Evolutionary conservation across 2,797 vertebrate species (phyloP), one percentile per base, ranked within the genome.

Genomic region (Trematomus bernacchii): DNA sequence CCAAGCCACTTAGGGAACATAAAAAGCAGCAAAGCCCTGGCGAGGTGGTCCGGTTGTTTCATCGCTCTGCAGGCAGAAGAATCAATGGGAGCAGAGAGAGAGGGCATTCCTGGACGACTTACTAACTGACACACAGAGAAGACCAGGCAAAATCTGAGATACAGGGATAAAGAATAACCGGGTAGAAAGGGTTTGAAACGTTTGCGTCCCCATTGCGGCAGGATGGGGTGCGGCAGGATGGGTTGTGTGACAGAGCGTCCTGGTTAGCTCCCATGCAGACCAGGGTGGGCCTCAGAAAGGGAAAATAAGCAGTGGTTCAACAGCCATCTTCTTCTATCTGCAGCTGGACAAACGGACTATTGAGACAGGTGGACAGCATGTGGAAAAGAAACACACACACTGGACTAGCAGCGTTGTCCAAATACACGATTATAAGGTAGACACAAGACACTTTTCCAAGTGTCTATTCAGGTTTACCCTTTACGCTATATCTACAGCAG

Each of bases 331-430:
- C 79, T 71, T 60, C 73, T 68, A 64, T 72, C 78, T 81, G 77
- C 85, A 89, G 88, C 90, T 90, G 86, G 82, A 91, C 76, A 63
- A 83, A 84, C 79, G 67, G 70, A 59, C 75, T 93, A 90, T 89
- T 94, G 90, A 94, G 86, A 92, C 91, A 94, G 91, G 85, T 93
- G 91, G 85, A 89, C 62, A 51, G 70, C 85, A 89, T 70, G 83
- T 66, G 66, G 75, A 88, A 66, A 61, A 71, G 60, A 83, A 80
- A 88, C 86, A 91, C 53, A 69, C 30, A 58, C 74, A 55, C 76
- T 67, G 71, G 40, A 66, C 46, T 42, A 52, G 68, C 65, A 66
- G 69, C 8, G 8, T 78, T 81, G 66, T 77, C 59, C 74, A 88
- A 85, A 86, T 61, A 74, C 64, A 77, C 67, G 15, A 18, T 33